A percentile compares a stretch with the other conserved stretches of the same genome.
phyloP scores from a whole-genome alignment of 2,797 vertebrate species.

The Amblyopsis hoosieri region DNA sequence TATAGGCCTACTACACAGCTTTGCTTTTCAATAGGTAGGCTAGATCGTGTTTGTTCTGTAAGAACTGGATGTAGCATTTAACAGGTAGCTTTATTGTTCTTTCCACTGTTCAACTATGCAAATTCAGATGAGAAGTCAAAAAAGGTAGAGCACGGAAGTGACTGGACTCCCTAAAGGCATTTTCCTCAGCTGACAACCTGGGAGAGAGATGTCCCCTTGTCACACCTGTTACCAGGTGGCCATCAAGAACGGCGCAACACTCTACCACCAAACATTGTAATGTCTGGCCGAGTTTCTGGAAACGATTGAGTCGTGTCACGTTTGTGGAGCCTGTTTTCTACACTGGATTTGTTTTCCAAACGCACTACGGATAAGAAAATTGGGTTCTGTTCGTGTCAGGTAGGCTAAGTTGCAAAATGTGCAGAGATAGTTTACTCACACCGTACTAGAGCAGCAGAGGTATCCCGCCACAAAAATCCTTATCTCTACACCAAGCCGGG shows the following conservation, averaged over 20 bases:
- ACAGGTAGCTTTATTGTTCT: no score
- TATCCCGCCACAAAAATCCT: background rate
- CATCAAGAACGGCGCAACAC: background rate
- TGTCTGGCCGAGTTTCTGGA: background rate
- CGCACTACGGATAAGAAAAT: constrained; percentile 12
- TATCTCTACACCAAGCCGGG: no score
- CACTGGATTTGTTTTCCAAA: background rate
- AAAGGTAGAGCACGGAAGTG: background rate
- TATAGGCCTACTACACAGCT: no score
- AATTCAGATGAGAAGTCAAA: no score
- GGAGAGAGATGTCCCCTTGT: constrained; percentile 35
- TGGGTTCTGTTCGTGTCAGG: constrained; percentile 55
- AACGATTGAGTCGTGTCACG: background rate
- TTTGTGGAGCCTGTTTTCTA: background rate
- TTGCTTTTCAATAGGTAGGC: no score
- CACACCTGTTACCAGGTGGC: constrained; percentile 53
- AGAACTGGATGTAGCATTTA: no score
- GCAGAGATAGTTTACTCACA: no score
- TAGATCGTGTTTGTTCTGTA: no score
- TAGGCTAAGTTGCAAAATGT: constrained; percentile 25
- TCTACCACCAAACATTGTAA: background rate
- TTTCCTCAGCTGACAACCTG: constrained; percentile 5
- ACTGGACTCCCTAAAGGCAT: constrained; percentile 18
- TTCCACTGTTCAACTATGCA: no score
- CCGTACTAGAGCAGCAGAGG: no score